These are phyloP conservation scores for Charina bottae DNA, from an alignment of 2,113 vertebrate genomes.

Conservation along the genomic window DNA sequence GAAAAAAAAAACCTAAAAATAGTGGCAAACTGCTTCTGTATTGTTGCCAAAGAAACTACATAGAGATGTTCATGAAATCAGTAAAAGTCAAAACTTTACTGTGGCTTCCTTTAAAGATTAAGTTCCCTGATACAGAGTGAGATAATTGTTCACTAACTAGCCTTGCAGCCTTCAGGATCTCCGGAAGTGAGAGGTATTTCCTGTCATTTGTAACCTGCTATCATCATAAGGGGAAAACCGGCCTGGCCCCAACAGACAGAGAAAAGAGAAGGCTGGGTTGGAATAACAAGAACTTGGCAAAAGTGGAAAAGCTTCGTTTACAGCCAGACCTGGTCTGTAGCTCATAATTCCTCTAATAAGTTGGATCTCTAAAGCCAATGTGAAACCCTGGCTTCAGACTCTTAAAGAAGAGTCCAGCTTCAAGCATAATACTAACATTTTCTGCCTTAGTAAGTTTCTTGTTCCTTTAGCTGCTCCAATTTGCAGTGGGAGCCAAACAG, in stretches of 20 bases:
- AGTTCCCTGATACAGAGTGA: background rate
- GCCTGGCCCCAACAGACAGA: background rate
- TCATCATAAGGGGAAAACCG: background rate
- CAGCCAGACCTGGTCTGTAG: background rate
- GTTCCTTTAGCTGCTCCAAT: background rate
- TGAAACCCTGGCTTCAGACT: background rate
- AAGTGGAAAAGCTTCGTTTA: background rate
- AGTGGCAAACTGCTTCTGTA: background rate
- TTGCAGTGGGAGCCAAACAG: background rate
- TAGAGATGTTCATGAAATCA: background rate
- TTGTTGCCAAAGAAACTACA: background rate
- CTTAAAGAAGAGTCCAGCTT: background rate
- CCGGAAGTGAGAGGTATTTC: background rate
- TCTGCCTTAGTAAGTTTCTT: background rate
- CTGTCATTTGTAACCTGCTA: background rate
- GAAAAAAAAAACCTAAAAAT: background rate
- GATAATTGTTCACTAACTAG: background rate
- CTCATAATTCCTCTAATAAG: background rate
- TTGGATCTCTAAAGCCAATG: background rate
- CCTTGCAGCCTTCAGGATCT: background rate
- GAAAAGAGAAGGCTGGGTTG: background rate
- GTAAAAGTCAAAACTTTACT: background rate
- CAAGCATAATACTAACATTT: background rate
- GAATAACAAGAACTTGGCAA: background rate
- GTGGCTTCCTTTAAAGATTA: background rate